Evolutionary conservation across 2,113 vertebrate species (phyloP), one percentile per base, ranked within the genome.

Genomic region (rabbit (Oryctolagus cuniculus)): DNA sequence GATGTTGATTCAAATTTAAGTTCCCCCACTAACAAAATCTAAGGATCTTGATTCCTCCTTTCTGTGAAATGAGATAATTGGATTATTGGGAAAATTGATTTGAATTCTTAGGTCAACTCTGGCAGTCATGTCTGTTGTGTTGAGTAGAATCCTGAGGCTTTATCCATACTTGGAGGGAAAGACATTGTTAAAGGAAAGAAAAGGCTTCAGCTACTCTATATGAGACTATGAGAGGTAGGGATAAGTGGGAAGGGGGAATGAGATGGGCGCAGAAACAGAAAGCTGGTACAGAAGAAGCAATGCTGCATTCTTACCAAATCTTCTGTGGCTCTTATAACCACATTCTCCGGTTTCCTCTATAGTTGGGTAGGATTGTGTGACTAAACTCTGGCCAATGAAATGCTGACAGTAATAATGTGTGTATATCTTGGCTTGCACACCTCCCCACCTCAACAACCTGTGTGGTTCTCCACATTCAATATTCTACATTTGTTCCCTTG

Each of bases 131-230:
- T 10, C 61, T 87, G 22, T 69, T 83, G 6, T 66, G 34, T 25
- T 73, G 78, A 78, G 29, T 61, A 89, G 34, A 25, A 36, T 88
- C 81, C 38, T 79, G 67, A 70, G 12, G n/a, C 78, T 63, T 58
- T 64, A 34, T 44, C 15, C 19, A 31, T 24, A 10, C 6, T 78
- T 81, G 74, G 25, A 78, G 70, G 24, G 51, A 58, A 92, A 53
- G 21, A 88, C 15, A 17, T 58, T 90, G n/a, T 8, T 55, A 77
- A 93, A 86, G 51, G 82, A 80, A 89, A 44, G 87, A 90, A 10
- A 69, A 70, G 87, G 34, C 8, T 79, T 87, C 27, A 53, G 73
- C 10, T 93, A 12, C 75, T 93, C 11, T 89, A 15, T 49, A 34
- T 78, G 63, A 90, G 36, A 73, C 49, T 16, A 29, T 55, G 53